phyloP scores from a whole-genome alignment of 2,888 invertebrate species.

The Drosophila mettleri region DNA sequence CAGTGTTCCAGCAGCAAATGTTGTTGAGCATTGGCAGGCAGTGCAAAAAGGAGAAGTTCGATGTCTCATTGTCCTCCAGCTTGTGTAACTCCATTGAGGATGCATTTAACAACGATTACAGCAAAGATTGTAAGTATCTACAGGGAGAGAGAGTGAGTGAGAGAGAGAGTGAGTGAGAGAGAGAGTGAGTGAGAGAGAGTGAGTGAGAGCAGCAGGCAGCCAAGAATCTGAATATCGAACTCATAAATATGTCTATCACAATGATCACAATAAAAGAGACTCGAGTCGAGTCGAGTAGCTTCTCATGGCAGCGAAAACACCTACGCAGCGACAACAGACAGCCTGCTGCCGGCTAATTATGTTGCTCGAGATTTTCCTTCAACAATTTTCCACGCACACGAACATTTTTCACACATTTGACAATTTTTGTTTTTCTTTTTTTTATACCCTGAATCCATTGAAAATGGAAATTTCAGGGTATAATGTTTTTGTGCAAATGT shows the following conservation, averaged over 20 bases:
- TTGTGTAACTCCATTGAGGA: slow-evolving; percentile 84
- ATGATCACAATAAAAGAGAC: slow-evolving; percentile 10
- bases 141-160: neutral
- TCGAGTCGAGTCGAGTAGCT: neutral
- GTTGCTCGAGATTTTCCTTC: slow-evolving; percentile 29
- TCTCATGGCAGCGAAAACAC: slow-evolving; percentile 14
- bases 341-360: slow-evolving; percentile 46
- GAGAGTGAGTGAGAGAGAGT: no score
- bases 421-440: slow-evolving; percentile 18
- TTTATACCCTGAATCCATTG: no score
- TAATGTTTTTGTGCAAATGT: no score
- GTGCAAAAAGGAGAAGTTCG: slow-evolving; percentile 83
- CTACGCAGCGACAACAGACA: slow-evolving; percentile 30
- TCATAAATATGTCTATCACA: slow-evolving; percentile 10
- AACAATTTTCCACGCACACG: slow-evolving; percentile 9
- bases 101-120: slow-evolving; percentile 83
- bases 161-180: neutral
- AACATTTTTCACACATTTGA: slow-evolving; percentile 26
- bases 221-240: slow-evolving; percentile 2
- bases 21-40: slow-evolving; percentile 79
- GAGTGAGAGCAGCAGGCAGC: neutral
- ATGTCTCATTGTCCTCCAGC: slow-evolving; percentile 68
- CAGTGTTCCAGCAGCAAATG: slow-evolving; percentile 65
- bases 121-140: slow-evolving; percentile 84
- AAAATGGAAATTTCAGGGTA: no score